phyloP scores from a whole-genome alignment of 2,888 invertebrate genomes.

The Listrodromus nycthemerus region DNA sequence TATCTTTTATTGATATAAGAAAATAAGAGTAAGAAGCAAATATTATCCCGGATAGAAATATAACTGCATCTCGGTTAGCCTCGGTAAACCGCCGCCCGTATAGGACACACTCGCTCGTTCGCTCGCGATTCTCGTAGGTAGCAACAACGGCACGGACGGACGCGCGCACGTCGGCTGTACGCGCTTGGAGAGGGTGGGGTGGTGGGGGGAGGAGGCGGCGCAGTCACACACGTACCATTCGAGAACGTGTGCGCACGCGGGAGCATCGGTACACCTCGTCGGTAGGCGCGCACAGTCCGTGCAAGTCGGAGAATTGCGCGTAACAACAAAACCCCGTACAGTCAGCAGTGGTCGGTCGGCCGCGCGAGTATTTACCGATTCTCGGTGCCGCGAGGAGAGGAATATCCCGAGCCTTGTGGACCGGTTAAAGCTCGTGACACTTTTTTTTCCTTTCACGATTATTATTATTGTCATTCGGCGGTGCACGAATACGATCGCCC shows the following conservation, averaged over 20 bases:
- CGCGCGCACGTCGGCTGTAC: conserved; percentile 50
- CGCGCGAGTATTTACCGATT: conserved; percentile 2
- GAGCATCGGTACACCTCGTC: background rate
- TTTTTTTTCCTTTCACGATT: background rate
- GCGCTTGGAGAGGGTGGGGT: background rate
- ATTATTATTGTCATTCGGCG: background rate
- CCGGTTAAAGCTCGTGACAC: background rate
- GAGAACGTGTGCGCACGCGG: conserved; percentile 1
- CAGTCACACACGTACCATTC: conserved; percentile 6
- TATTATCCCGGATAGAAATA: conserved; percentile 9
- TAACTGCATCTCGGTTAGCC: conserved; percentile 21
- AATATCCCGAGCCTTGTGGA: background rate
- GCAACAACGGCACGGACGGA: conserved; percentile 67
- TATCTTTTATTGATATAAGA: background rate
- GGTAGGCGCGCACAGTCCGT: background rate
- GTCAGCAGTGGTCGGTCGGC: background rate
- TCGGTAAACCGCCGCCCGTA: conserved; percentile 48
- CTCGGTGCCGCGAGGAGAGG: background rate
- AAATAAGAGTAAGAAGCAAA: conserved; percentile 10
- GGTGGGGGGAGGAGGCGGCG: background rate
- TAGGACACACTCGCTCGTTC: conserved; percentile 42
- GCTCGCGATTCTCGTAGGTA: conserved; percentile 67
- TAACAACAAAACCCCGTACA: conserved; percentile 21
- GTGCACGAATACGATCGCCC: background rate
- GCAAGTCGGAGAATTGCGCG: conserved; percentile 7